Conservation (phyloP, 2,888 invertebrate species). For the Trachelus iudaicus region DNA sequence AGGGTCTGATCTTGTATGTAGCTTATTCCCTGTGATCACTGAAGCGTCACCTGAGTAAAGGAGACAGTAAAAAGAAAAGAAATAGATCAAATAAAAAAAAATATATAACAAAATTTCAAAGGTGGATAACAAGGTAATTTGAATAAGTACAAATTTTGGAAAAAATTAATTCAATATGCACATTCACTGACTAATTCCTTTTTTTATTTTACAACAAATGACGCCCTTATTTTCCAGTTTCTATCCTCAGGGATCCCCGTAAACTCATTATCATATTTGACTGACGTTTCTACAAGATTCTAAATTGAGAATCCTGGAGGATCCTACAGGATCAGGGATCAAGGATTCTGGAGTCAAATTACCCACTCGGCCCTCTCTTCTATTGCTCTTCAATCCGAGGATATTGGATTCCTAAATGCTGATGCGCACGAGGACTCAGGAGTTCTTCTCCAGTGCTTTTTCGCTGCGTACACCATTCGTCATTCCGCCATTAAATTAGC, state of each 20-base stretch:
- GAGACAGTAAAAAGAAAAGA: constrained; percentile 24
- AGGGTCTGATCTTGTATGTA: constrained; percentile 32
- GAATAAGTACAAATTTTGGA: too few species aligned
- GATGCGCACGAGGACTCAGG: constrained; percentile 27
- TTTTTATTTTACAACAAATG: constrained; percentile 30
- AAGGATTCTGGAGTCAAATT: constrained; percentile 52
- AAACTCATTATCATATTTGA: too few species aligned
- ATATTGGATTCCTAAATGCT: constrained; percentile 58
- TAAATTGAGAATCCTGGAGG: not conserved
- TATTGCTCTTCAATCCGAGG: constrained; percentile 35
- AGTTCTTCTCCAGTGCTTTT: not conserved
- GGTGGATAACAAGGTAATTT: too few species aligned
- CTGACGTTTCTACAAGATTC: too few species aligned
- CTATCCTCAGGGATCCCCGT: too few species aligned
- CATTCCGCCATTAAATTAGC: too few species aligned
- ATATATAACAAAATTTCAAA: constrained; percentile 18
- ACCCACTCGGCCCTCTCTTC: constrained; percentile 35
- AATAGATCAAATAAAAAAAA: constrained; percentile 1
- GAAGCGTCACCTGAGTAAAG: constrained; percentile 29
- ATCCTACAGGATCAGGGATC: not conserved
- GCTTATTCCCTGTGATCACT: constrained; percentile 33
- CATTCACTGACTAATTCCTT: not conserved
- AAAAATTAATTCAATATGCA: too few species aligned
- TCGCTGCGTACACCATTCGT: too few species aligned
- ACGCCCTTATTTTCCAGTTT: constrained; percentile 44